These are phyloP conservation scores for Gnathonemus longibarbis DNA, from an alignment of 2,113 vertebrate species.

Conservation along the genomic window DNA sequence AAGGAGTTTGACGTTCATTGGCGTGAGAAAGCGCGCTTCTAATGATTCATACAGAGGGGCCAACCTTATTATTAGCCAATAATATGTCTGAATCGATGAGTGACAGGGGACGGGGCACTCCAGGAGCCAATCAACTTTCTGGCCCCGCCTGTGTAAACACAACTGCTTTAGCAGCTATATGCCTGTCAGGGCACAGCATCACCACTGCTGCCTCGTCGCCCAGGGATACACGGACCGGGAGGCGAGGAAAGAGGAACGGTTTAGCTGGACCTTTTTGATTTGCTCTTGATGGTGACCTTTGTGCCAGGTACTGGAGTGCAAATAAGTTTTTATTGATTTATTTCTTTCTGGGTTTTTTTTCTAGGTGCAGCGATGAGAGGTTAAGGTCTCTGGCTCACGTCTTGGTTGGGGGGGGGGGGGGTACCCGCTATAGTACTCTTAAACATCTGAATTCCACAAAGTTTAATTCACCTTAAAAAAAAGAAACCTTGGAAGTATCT, in stretches of 20 bases:
- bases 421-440: not conserved
- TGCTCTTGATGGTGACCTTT: not conserved
- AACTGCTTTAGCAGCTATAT: not conserved
- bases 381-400: not conserved
- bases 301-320: not conserved
- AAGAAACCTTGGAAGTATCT: not conserved
- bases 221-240: not conserved
- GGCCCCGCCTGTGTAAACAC: not conserved
- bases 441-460: not conserved
- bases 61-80: not conserved
- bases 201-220: not conserved
- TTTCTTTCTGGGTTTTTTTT: not conserved
- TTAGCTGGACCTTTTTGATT: not conserved
- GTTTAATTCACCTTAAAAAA: not conserved
- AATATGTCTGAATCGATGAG: not conserved
- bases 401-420: not conserved
- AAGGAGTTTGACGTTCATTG: too few species aligned
- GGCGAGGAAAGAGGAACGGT: not conserved
- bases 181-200: not conserved
- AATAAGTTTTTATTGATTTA: conserved; percentile 9
- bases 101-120: not conserved
- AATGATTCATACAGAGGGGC: not conserved
- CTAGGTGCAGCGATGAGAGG: not conserved
- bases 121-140: not conserved
- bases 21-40: too few species aligned